Evolutionary conservation across 2,113 vertebrate genomes (phyloP), one percentile per base, ranked within the genome.

Genomic region (Phrynosoma platyrhinos): DNA sequence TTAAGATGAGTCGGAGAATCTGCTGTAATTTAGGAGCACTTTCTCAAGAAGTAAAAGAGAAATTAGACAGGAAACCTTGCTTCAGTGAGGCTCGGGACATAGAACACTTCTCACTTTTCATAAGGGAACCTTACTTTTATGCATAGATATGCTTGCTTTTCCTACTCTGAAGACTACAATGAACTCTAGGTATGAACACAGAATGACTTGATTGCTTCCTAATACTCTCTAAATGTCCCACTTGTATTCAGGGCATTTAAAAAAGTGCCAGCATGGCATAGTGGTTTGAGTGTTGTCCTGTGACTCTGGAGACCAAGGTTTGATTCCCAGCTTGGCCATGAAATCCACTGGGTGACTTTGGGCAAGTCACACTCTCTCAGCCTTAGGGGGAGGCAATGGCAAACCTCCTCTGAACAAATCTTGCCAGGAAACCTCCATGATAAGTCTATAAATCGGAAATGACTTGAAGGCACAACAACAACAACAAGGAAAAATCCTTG

Each of bases 1-100:
- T 84, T 75, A 85, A 80, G 78, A 72, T 72, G 40, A 75, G 66
- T 80, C 77, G 75, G 68, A 62, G 52, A 62, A 72, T 75, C 36
- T 79, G 40, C 52, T 79, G 36, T 79, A 16, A 62, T 55, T n/a
- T 79, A 58, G 18, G 79, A 86, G n/a, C 52, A 87, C 68, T 71
- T 84, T 72, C 23, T 18, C 21, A 79, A 58, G 64, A 79, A 71
- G 79, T 7, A 71, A 72, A 72, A 71, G 14, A 53, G 64, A 81
- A 74, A 85, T 10, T 32, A n/a, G 27, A 42, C 2, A 32, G 23
- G 71, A 71, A 74, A 85, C 64, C 13, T 66, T 36, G 30, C 80
- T 36, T 30, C 23, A 27, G 2, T 27, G 72, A 13, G 42, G 72
- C 53, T 62, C 21, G 42, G 62, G 83, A 55, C 12, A 27, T 18